Conservation (phyloP, 2,797 vertebrate species). For the Etheostoma perlongum region DNA sequence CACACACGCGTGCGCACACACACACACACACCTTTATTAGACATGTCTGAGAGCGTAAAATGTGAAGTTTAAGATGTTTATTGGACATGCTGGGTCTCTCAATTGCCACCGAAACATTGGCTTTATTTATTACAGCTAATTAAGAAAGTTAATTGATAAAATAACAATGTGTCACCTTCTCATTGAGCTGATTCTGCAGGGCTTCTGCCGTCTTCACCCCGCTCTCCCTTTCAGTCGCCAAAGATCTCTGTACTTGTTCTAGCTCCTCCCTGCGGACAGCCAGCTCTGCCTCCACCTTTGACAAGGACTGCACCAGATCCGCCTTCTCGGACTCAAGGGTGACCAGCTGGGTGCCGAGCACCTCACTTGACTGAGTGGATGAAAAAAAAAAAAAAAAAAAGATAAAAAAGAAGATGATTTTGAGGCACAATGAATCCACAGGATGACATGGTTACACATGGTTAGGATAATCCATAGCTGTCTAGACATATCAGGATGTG, state of each 20-base stretch:
- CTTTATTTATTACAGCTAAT: constrained; percentile 4
- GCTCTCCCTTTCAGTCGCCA: constrained; percentile 82
- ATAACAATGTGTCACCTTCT: constrained; percentile 82
- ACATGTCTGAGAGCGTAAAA: not conserved
- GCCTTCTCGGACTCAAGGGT: constrained; percentile 85
- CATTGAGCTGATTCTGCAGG: constrained; percentile 84
- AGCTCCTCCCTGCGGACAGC: constrained; percentile 79
- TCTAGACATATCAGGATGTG: constrained; percentile 38
- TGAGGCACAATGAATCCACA: not conserved
- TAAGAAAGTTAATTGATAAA: not conserved
- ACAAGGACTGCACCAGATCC: constrained; percentile 74
- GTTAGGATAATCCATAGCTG: constrained; percentile 23
- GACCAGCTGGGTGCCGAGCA: constrained; percentile 76
- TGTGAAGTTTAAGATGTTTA: not conserved
- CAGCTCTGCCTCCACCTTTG: constrained; percentile 81
- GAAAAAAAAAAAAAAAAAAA: constrained; percentile 10
- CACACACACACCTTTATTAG: not conserved
- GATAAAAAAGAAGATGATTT: not conserved
- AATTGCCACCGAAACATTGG: not conserved
- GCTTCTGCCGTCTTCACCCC: constrained; percentile 71
- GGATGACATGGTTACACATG: constrained; percentile 12
- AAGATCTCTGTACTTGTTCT: constrained; percentile 76
- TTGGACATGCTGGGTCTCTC: not conserved
- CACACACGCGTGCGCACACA: too few species aligned
- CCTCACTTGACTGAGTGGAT: constrained; percentile 77